Percentiles rank a stretch among this genome's conserved stretches.
Evolutionary conservation across 2,888 invertebrate genomes (phyloP).

Genomic region (Lochmaea capreae): DNA sequence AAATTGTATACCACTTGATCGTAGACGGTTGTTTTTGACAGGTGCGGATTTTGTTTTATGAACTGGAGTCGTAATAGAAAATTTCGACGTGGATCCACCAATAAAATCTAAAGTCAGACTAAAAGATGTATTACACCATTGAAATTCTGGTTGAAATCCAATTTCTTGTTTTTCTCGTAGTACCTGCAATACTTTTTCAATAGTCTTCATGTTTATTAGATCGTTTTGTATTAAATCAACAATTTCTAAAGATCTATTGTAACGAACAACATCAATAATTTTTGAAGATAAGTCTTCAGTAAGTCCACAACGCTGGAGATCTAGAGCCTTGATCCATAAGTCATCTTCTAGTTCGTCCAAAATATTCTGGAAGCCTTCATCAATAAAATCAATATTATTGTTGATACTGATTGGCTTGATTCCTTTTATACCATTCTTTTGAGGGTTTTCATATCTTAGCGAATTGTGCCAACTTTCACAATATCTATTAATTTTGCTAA

Average conservation of each 20-base stretch:
- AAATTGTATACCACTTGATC: constrained; percentile 24
- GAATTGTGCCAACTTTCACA: constrained; percentile 87
- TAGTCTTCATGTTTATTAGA: constrained; percentile 52
- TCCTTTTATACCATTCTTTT: constrained; percentile 79
- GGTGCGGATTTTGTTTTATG: constrained; percentile 58
- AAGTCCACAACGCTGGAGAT: constrained; percentile 80
- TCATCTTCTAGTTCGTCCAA: constrained; percentile 80
- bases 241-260: constrained; percentile 76
- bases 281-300: constrained; percentile 71
- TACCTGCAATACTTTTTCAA: constrained; percentile 59
- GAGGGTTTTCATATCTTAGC: constrained; percentile 79
- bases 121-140: constrained; percentile 60
- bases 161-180: constrained; percentile 57
- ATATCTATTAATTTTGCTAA: constrained; percentile 78
- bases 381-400: constrained; percentile 75
- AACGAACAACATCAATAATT: constrained; percentile 72
- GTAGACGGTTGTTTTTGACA: constrained; percentile 43
- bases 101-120: constrained; percentile 53
- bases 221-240: constrained; percentile 76
- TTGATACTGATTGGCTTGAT: constrained; percentile 77
- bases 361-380: constrained; percentile 72
- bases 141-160: constrained; percentile 57
- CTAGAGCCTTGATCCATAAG: constrained; percentile 84
- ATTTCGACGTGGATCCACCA: constrained; percentile 49
- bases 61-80: constrained; percentile 42